Conservation (phyloP, 2,797 vertebrate species). For the Microctenopoma lineatum region DNA sequence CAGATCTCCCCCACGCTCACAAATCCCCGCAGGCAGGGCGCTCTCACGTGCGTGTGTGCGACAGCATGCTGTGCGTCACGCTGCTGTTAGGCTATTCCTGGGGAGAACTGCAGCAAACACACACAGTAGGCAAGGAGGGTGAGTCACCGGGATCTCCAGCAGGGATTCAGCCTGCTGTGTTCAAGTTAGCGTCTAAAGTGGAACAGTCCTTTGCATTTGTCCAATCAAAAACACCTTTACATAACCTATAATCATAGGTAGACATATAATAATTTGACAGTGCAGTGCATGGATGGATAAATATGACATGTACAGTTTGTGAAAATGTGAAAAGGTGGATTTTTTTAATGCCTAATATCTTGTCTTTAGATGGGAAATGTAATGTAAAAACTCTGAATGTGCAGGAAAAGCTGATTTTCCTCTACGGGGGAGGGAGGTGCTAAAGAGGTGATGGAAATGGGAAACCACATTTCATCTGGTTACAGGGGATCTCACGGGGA, state of each 20-base stretch:
- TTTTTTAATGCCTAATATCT: not conserved
- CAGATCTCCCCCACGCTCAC: slow-evolving; percentile 19
- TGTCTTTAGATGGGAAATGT: too few relatives aligned
- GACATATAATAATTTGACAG: not conserved
- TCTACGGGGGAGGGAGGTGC: not conserved
- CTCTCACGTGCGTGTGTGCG: not conserved
- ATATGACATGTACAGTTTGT: not conserved
- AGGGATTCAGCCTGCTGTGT: slow-evolving; percentile 18
- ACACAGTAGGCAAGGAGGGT: slow-evolving; percentile 8
- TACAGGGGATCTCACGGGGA: slow-evolving; percentile 7
- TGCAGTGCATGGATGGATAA: not conserved
- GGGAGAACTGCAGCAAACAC: slow-evolving; percentile 38
- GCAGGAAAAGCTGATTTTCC: not conserved
- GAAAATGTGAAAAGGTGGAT: not conserved
- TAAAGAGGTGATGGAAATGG: not conserved
- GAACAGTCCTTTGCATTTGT: slow-evolving; percentile 12
- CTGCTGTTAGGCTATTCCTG: slow-evolving; percentile 44
- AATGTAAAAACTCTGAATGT: too few relatives aligned
- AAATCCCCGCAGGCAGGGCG: slow-evolving; percentile 18
- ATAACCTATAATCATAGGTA: not conserved
- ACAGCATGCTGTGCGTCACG: slow-evolving; percentile 40
- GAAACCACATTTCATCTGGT: slow-evolving; percentile 1
- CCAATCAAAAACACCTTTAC: not conserved
- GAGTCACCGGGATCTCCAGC: slow-evolving; percentile 44
- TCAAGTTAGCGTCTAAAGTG: slow-evolving; percentile 4